Percentiles rank a stretch among this genome's conserved stretches.
phyloP scores from a whole-genome alignment of 2,888 invertebrate genomes.

The Amorpha juglandis region DNA sequence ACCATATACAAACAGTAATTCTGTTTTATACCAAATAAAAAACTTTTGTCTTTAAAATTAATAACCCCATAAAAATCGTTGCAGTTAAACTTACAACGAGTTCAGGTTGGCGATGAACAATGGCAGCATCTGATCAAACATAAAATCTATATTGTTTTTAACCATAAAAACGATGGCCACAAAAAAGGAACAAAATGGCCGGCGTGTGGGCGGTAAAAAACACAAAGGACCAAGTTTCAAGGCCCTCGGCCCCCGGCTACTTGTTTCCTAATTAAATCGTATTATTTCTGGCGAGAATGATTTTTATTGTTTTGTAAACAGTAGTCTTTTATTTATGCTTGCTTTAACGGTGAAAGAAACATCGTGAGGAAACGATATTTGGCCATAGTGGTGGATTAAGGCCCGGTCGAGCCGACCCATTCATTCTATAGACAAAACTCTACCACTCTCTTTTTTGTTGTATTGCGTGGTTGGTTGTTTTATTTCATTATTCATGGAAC shows the following conservation, averaged over 20 bases:
- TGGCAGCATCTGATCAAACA: conserved; percentile 4
- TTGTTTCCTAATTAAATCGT: conserved; percentile 17
- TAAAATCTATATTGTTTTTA: conserved; percentile 13
- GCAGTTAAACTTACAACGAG: conserved; percentile 1
- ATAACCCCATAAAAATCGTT: conserved; percentile 10
- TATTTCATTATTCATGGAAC: no score
- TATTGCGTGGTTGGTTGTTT: no score
- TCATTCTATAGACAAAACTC: no score
- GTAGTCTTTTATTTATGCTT: neutral
- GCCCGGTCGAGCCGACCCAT: no score
- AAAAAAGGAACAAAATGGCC: conserved; percentile 4
- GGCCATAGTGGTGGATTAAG: no score
- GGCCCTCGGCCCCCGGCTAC: neutral
- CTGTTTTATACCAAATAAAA: neutral
- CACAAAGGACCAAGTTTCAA: conserved; percentile 4
- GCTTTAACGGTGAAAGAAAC: no score
- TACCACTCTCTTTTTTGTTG: no score
- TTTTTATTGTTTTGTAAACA: neutral
- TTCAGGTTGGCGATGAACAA: conserved; percentile 7
- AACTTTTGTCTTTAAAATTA: conserved; percentile 14
- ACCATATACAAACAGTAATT: neutral
- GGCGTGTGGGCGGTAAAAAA: conserved; percentile 2
- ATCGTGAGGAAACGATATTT: no score
- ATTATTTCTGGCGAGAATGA: neutral
- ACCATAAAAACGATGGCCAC: neutral